Base-by-base conservation (phyloP, 1,140 invertebrate species). In the Oppia nitens region DNA sequence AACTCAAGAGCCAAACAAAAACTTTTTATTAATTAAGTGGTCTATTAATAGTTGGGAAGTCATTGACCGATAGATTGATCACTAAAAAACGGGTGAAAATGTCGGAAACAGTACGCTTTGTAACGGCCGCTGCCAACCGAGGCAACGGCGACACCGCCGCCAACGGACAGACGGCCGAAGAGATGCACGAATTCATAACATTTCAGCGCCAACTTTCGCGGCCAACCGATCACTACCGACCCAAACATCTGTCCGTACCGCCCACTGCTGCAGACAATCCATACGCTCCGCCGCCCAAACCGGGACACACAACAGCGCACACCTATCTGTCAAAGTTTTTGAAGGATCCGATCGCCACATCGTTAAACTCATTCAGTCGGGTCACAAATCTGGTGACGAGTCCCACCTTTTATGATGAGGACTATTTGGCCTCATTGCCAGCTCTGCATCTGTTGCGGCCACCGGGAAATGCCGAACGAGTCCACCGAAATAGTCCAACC, bases 271-370 rank as follows among this genome's bases (percentile, higher is more conserved):
- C 25, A 24, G 12, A 50, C 47, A 60, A 60, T 32, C 52, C 52
- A n/a, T 62, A 62, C 26, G 40, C 26, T 20, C 60, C 60, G 14
- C 60, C 60, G 9, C 57, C 57, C 17, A 27, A 24, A 25, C 11
- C 23, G 14, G 9, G 26, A 1, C 47, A 57, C 21, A 12, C 54
- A 20, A 17, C 47, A 9, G 50, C 53, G 4, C 23, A 49, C 3
- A 52, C 9, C 11, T 25, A 50, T 28, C 27, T 48, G 4, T 17
- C 17, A 17, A 49, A 58, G 21, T 54, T 62, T 59, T 24, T 62
- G 3, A 29, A 45, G 3, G 55, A 59, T 53, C 60, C 60, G 23
- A 27, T 60, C 12, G 59, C 49, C 25, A 57, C 60, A 3, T 24
- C 48, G 17, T 29, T 62, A 14, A 48, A 17, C 14, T 47, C 59